Evolutionary conservation across 2,888 invertebrate genomes (phyloP).

Genomic region (Arctia plantaginis): DNA sequence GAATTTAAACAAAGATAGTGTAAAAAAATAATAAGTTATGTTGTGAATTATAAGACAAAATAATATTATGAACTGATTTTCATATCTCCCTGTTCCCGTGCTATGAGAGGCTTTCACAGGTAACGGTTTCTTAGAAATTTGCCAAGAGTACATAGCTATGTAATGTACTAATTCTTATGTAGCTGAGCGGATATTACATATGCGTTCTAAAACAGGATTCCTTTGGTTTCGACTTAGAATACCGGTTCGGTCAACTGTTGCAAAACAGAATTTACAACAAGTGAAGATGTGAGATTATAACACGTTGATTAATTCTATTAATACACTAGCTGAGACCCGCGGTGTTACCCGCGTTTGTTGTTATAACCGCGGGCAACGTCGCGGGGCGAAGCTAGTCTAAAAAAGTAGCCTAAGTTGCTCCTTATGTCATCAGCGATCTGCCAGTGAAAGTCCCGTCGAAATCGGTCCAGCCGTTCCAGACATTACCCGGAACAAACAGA

Average conservation of each 20-base stretch:
- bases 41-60: background rate
- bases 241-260: constrained; percentile 11
- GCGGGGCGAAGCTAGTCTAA: too few species aligned
- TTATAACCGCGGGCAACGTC: too few species aligned
- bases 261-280: constrained; percentile 27
- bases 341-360: too few species aligned
- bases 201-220: constrained; percentile 20
- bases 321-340: too few species aligned
- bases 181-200: constrained; percentile 36
- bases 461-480: too few species aligned
- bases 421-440: too few species aligned
- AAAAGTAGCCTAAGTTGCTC: too few species aligned
- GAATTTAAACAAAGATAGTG: too few species aligned
- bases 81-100: background rate
- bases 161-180: constrained; percentile 28
- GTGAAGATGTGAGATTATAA: constrained; percentile 10
- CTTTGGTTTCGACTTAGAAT: constrained; percentile 28
- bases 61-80: too few species aligned
- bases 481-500: too few species aligned
- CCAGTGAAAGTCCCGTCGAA: too few species aligned
- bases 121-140: background rate
- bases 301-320: constrained; percentile 9
- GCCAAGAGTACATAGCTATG: background rate
- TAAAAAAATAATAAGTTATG: too few species aligned
- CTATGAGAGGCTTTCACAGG: background rate